Conservation (phyloP, 2,888 invertebrate genomes). For the Empis stercorea region DNA sequence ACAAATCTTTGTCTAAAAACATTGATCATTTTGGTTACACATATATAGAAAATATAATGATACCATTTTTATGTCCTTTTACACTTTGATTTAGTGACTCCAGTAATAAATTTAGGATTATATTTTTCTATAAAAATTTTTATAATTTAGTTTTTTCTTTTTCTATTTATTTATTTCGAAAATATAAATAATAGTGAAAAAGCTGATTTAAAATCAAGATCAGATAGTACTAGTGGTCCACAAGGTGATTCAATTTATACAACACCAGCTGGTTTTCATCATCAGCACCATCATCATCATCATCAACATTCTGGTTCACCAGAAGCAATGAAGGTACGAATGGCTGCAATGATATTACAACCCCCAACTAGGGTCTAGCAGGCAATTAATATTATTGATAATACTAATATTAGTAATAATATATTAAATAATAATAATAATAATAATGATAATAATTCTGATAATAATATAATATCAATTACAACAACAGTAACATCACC, state of each 20-base stretch:
- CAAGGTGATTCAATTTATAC: slow-evolving; percentile 66
- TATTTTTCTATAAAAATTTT: too few relatives aligned
- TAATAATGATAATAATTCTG: slow-evolving; percentile 9
- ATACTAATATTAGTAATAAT: slow-evolving; percentile 11
- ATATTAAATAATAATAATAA: slow-evolving; percentile 7
- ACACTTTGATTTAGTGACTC: too few relatives aligned
- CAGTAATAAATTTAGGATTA: too few relatives aligned
- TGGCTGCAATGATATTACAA: slow-evolving; percentile 80
- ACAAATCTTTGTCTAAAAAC: too few relatives aligned
- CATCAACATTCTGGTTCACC: slow-evolving; percentile 42
- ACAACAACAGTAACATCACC: background rate
- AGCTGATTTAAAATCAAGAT: slow-evolving; percentile 37
- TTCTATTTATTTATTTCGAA: background rate
- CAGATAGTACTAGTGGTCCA: slow-evolving; percentile 42
- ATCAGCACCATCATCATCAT: slow-evolving; percentile 29
- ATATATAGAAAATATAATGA: too few relatives aligned
- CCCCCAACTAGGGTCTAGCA: slow-evolving; percentile 69
- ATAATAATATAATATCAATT: slow-evolving; percentile 6
- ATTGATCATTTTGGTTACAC: too few relatives aligned
- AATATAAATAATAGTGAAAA: slow-evolving; percentile 29
- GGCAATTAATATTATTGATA: slow-evolving; percentile 32
- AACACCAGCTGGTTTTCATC: slow-evolving; percentile 39
- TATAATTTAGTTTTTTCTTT: background rate
- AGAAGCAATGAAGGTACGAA: slow-evolving; percentile 78
- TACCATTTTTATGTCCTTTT: too few relatives aligned